A percentile compares a stretch with the other conserved stretches of the same genome.
These are phyloP conservation scores for Bursaphelenchus mucronatus DNA, from an alignment of 1,140 invertebrate genomes.

Conservation along the genomic window DNA sequence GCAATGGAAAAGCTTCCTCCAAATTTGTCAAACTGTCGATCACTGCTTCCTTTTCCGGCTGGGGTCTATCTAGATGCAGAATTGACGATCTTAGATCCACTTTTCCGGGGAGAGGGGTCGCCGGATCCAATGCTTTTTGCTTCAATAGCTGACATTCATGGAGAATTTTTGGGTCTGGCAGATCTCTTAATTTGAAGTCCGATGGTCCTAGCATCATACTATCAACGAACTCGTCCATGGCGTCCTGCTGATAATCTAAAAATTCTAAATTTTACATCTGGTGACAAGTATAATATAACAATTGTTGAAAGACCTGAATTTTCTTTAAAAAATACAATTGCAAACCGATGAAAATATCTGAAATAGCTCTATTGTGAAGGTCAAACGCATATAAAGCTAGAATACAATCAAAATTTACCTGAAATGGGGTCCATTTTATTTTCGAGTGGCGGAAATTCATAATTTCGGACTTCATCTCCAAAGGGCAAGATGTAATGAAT, in stretches of 20 bases:
- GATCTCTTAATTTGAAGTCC: background rate
- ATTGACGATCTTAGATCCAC: background rate
- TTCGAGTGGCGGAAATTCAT: conserved; percentile 4
- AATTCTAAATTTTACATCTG: no score
- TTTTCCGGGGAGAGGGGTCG: background rate
- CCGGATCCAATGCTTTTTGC: conserved; percentile 11
- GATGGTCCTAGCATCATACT: conserved; percentile 9
- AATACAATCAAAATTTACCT: no score
- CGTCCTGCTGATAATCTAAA: conserved; percentile 1
- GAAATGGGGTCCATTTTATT: background rate
- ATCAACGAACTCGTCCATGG: conserved; percentile 12
- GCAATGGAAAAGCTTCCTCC: background rate
- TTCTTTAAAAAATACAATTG: no score
- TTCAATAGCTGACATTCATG: background rate
- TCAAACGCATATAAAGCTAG: no score
- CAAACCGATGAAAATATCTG: no score
- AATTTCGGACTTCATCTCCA: conserved; percentile 15
- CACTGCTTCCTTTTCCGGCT: conserved; percentile 1
- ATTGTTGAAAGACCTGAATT: no score
- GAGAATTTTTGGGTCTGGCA: conserved; percentile 7
- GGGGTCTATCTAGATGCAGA: background rate
- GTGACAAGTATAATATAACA: no score
- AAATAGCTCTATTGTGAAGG: no score
- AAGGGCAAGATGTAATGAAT: conserved; percentile 12
- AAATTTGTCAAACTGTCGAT: background rate